Conservation (phyloP, 2,113 vertebrate species). For the Chloropsis cyanopogon region DNA sequence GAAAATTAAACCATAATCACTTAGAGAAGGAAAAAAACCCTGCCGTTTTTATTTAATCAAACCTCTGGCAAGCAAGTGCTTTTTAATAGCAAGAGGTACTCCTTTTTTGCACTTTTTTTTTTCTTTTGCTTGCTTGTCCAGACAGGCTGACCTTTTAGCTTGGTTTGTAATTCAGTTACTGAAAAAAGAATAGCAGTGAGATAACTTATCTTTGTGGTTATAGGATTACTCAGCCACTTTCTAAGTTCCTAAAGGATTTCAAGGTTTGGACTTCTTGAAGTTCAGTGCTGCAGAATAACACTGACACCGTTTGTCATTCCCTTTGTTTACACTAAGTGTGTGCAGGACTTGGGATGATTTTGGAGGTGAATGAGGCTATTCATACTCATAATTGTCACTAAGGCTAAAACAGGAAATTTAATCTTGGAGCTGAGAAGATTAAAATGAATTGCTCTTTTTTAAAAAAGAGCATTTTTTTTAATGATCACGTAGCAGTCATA, state of each 20-base stretch:
- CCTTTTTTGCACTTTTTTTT: background rate
- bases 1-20: constrained; percentile 64
- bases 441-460: background rate
- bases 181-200: background rate
- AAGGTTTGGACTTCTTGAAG: constrained; percentile 15
- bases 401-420: background rate
- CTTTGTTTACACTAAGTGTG: constrained; percentile 15
- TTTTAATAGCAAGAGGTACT: constrained; percentile 8
- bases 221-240: constrained; percentile 40
- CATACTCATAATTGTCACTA: background rate
- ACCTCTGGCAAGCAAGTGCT: constrained; percentile 25
- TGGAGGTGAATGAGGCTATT: background rate
- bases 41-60: constrained; percentile 54
- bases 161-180: constrained; percentile 57
- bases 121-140: background rate
- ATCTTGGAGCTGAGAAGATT: background rate
- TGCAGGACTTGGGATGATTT: background rate
- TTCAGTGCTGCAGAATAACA: background rate
- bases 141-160: constrained; percentile 31
- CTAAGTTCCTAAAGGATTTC: constrained; percentile 1
- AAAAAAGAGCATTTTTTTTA: background rate
- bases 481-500: background rate
- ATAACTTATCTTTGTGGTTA: constrained; percentile 19
- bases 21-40: constrained; percentile 30
- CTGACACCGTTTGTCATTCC: background rate